Percentiles rank a stretch among this genome's conserved stretches.
Evolutionary conservation across 2,797 vertebrate genomes (phyloP).

Genomic region (Eulemur albifrons): DNA sequence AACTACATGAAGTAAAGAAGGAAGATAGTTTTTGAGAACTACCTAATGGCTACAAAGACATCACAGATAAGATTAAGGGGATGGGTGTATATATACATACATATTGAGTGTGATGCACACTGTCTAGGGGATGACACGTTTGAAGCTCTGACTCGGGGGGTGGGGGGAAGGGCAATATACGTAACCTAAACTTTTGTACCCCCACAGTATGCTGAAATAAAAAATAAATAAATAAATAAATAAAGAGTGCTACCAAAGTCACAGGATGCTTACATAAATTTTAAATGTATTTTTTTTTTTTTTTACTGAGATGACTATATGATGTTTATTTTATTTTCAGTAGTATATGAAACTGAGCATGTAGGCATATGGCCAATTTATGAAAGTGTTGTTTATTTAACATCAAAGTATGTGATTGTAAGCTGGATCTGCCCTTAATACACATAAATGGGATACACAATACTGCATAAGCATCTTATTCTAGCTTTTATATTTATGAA

Average conservation of each 20-base stretch:
- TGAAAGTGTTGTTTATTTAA: neutral
- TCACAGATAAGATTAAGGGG: neutral
- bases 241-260: neutral
- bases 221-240: too few relatives aligned
- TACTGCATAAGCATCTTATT: neutral
- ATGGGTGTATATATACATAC: too few relatives aligned
- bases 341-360: neutral
- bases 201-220: too few relatives aligned
- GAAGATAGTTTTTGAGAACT: neutral
- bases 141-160: too few relatives aligned
- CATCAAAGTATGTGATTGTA: neutral
- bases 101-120: too few relatives aligned
- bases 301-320: neutral
- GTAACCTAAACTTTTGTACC: too few relatives aligned
- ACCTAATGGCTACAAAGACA: neutral
- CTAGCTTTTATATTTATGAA: neutral
- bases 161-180: too few relatives aligned
- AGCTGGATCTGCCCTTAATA: neutral
- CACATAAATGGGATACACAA: neutral
- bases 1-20: neutral
- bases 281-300: neutral
- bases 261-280: neutral
- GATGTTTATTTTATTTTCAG: neutral
- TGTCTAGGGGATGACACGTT: too few relatives aligned
- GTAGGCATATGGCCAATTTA: neutral